These are phyloP conservation scores for Peromyscus melanophrys DNA, from an alignment of 2,797 vertebrate species.

Conservation along the genomic window DNA sequence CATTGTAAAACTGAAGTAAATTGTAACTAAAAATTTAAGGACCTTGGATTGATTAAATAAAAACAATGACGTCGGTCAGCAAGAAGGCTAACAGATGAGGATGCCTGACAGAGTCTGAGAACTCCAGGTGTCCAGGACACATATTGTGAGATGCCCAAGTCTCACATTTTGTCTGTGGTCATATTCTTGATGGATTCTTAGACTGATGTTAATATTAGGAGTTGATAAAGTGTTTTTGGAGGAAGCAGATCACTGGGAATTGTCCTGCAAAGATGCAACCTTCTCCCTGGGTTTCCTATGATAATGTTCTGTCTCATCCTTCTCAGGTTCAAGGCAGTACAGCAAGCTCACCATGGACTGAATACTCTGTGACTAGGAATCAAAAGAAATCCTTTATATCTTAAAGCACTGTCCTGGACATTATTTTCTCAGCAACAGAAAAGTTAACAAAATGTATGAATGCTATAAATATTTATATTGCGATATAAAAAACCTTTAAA, in stretches of 20 bases:
- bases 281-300: background rate
- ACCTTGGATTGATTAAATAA: background rate
- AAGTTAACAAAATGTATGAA: too few species aligned
- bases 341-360: background rate
- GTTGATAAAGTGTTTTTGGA: background rate
- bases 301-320: fast-evolving
- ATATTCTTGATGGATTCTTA: background rate
- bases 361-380: background rate
- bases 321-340: too few species aligned
- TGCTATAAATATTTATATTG: background rate
- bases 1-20: background rate
- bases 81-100: background rate
- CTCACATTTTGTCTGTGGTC: background rate
- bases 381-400: background rate
- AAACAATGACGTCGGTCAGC: background rate
- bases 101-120: background rate
- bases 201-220: background rate
- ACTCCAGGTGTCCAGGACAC: background rate
- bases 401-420: background rate
- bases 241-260: background rate
- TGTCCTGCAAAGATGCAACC: background rate
- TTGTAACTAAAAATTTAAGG: background rate
- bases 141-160: too few species aligned
- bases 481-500: background rate
- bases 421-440: background rate